phyloP scores from a whole-genome alignment of 2,888 invertebrate genomes.

The Temnothorax unifasciatus region DNA sequence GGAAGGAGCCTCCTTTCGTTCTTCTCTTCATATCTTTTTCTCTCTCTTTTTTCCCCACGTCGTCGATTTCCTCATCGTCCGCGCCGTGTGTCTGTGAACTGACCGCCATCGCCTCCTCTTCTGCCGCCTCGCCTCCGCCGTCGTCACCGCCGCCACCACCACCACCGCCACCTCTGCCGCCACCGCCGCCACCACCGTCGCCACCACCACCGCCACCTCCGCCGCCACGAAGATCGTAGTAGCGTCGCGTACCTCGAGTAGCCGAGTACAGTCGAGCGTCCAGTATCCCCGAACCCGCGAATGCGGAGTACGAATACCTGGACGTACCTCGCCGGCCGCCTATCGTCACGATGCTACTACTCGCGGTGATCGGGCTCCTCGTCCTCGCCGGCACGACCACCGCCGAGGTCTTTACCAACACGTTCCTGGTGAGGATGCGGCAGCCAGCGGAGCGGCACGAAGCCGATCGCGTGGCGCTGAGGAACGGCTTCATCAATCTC shows the following conservation, averaged over 20 bases:
- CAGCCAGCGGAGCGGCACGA: slow-evolving; percentile 92
- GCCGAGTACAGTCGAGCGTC: slow-evolving; percentile 60
- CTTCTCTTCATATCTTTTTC: not conserved
- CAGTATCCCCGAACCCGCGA: slow-evolving; percentile 74
- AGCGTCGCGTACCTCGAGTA: slow-evolving; percentile 65
- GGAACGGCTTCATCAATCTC: slow-evolving; percentile 97
- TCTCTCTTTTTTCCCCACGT: not conserved
- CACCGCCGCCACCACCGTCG: slow-evolving; percentile 10
- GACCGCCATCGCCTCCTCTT: slow-evolving; percentile 26
- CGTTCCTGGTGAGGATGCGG: slow-evolving; percentile 96
- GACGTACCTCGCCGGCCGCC: slow-evolving; percentile 59
- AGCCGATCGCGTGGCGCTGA: slow-evolving; percentile 93
- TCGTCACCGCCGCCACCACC: slow-evolving; percentile 26
- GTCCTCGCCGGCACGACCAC: slow-evolving; percentile 72
- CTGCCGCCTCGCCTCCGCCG: slow-evolving; percentile 26
- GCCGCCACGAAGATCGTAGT: slow-evolving; percentile 63
- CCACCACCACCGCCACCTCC: slow-evolving; percentile 36
- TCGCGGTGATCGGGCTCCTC: slow-evolving; percentile 71
- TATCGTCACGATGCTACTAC: slow-evolving; percentile 68
- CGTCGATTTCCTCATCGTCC: not conserved
- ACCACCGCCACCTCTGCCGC: too few relatives aligned
- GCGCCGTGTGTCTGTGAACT: slow-evolving; percentile 2
- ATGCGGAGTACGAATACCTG: slow-evolving; percentile 64
- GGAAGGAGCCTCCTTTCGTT: not conserved
- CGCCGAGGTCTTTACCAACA: slow-evolving; percentile 96